Evolutionary conservation across 2,113 vertebrate species (phyloP), one percentile per base, ranked within the genome.

Genomic region (Bettongia penicillata): DNA sequence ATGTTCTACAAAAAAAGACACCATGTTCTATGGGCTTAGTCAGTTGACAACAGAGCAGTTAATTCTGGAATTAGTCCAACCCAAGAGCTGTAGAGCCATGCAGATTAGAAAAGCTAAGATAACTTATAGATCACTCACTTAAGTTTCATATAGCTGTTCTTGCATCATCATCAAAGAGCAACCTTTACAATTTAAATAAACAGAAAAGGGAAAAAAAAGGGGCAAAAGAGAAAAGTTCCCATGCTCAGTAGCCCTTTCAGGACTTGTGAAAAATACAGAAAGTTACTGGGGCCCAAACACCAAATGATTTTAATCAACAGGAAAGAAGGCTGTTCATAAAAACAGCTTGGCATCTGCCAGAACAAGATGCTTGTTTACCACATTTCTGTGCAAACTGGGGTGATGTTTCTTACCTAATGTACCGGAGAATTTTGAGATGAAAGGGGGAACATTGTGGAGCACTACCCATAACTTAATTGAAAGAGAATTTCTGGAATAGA

Each of bases 401-500:
- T 91, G 53, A 96, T 90, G 53, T 92, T 97, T 96, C 96, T 97
- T 97, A 97, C 96, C 96, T 98, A 98, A 98, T 97, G 94, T 95
- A 97, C 96, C 96, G 95, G 94, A 97, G 97, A 96, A 96, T 97
- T 96, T 98, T 96, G 49, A 97, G 97, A 98, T 98, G 97, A 98
- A 98, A 98, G 97, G 98, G 5, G 89, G 92, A 96, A 97, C 94
- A 90, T 68, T 97, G 97, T 98, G 96, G 97, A 98, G 94, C 97
- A 94, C 96, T 94, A 91, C 50, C 91, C 93, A 95, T 93, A 57
- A 61, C 94, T 93, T 98, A 98, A 98, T 97, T 97, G 98, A 97
- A 98, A 98, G 95, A 97, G 95, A 98, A 98, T 98, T 99, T 98
- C 97, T 3, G 6, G 97, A 98, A 96, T 97, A 97, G 95, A 57